A percentile compares a stretch with the other conserved stretches of the same genome.
These are phyloP conservation scores for Raja brachyura DNA, from an alignment of 2,113 vertebrate species.

Conservation along the genomic window DNA sequence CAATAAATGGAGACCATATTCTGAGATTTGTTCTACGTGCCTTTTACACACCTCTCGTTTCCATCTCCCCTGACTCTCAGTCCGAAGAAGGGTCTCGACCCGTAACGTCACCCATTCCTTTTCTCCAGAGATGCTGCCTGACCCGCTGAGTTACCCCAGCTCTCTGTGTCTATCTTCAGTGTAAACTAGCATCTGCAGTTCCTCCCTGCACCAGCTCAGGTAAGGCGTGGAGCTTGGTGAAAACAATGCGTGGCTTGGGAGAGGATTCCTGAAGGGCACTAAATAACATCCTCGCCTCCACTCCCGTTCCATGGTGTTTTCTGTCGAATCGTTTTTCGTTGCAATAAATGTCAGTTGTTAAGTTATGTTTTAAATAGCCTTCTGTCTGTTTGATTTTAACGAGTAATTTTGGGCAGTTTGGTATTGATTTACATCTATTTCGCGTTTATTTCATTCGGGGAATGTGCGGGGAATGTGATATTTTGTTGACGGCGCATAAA, in stretches of 20 bases:
- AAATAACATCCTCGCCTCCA: neutral
- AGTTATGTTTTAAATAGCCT: conserved; percentile 37
- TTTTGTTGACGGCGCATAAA: conserved; percentile 30
- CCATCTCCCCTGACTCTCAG: too few species aligned
- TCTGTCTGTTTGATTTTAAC: conserved; percentile 33
- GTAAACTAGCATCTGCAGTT: too few species aligned
- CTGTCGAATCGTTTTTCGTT: neutral
- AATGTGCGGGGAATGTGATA: conserved; percentile 28
- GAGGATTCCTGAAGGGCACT: neutral
- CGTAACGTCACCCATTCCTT: too few species aligned
- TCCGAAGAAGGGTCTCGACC: too few species aligned
- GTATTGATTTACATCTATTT: conserved; percentile 34
- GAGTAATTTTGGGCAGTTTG: conserved; percentile 29
- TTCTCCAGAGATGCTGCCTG: too few species aligned
- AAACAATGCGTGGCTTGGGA: neutral
- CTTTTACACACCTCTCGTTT: too few species aligned
- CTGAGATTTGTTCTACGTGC: too few species aligned
- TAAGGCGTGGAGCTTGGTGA: neutral
- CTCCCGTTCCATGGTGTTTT: conserved; percentile 1
- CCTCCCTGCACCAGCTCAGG: neutral
- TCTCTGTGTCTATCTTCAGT: too few species aligned
- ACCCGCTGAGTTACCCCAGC: too few species aligned
- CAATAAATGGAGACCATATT: too few species aligned
- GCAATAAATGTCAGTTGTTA: conserved; percentile 29
- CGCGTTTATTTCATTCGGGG: neutral